Base-by-base conservation (phyloP, 2,113 vertebrate genomes). In the Spheniscus mendiculus region DNA sequence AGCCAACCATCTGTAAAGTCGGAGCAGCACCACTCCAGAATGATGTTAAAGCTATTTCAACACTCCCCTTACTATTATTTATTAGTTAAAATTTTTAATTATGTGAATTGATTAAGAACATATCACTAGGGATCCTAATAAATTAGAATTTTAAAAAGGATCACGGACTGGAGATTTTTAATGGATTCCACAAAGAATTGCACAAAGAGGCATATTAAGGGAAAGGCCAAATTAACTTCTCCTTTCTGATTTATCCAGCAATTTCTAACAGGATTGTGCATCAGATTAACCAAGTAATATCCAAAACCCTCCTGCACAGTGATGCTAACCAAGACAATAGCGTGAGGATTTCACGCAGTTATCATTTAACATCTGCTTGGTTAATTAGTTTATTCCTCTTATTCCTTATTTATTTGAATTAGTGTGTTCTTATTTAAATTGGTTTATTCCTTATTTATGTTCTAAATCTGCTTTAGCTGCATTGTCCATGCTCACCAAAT, bases 11-110 rank as follows among this genome's bases (percentile, higher is more conserved):
- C 63, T 3, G 12, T 3, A 4, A 45, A 27, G 17, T 18, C 9
- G 1, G 58, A 42, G 23, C 93, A 84, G 45, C 26, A 5, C 55
- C 61, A 19, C 12, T 18, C 77, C 6, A 0, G 53, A 86, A 59
- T 2, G 30, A n/a, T 3, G 44, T 32, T 53, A 23, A 21, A 56
- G 81, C 55, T 63, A 11, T 45, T 94, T 65, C 87, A 83, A 76
- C 92, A 45, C 44, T 81, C 61, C 55, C 83, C 65, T 88, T 89
- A 82, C 87, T 78, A 90, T 94, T 97, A 97, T 90, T 97, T 97
- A 97, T 97, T 96, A 95, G 81, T 71, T 94, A 92, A 95, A 94
- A 83, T 16, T 97, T 97, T 97, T 98, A 97, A 98, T 98, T 97
- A 94, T 94, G 82, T 76, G 94, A 96, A 83, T 94, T 95, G 95